phyloP scores from a whole-genome alignment of 2,797 vertebrate genomes.

The Protosalanx chinensis region DNA sequence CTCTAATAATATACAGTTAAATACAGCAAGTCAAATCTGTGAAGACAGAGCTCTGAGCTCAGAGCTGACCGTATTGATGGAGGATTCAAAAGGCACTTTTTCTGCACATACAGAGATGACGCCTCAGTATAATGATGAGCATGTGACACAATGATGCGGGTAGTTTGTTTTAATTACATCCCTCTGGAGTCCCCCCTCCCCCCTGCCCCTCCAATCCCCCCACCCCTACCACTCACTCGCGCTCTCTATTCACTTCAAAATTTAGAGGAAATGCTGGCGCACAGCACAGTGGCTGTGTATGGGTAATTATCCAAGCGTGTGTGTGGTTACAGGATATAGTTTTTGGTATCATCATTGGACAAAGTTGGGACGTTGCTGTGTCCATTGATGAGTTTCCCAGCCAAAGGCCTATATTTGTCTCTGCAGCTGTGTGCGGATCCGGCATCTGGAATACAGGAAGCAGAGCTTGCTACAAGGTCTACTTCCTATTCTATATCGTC shows the following conservation, averaged over 20 bases:
- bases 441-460: slow-evolving; percentile 50
- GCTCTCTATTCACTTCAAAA: not conserved
- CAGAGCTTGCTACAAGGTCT: slow-evolving; percentile 18
- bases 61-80: not conserved
- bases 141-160: not conserved
- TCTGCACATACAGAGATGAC: not conserved
- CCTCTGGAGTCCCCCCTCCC: no score
- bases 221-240: no score
- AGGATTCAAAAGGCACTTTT: not conserved
- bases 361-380: slow-evolving; percentile 12
- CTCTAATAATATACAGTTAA: not conserved
- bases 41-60: not conserved
- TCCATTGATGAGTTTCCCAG: slow-evolving; percentile 38
- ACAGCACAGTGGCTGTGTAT: no score
- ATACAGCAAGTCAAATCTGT: not conserved
- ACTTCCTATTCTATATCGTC: not conserved
- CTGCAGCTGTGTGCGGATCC: slow-evolving; percentile 56
- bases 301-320: not conserved
- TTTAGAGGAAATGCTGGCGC: not conserved
- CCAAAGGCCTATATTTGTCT: slow-evolving; percentile 51
- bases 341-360: not conserved
- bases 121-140: not conserved
- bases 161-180: not conserved
- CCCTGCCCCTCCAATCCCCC: not conserved
- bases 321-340: not conserved